These are phyloP conservation scores for Columba livia DNA, from an alignment of 2,113 vertebrate genomes.

Conservation along the genomic window DNA sequence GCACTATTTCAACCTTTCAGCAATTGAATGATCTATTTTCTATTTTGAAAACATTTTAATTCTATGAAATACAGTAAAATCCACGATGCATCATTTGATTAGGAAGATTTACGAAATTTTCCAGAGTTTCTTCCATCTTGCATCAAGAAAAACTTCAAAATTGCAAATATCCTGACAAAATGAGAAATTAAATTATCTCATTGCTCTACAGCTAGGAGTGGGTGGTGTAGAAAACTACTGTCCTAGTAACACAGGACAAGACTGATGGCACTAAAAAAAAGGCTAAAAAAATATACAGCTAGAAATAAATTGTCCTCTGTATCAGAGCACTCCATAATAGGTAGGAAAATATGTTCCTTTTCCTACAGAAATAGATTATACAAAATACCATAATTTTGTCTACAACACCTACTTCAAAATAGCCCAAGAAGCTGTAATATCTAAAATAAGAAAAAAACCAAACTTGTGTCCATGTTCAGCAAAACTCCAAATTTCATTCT, in stretches of 20 bases:
- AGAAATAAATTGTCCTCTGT: constrained; percentile 55
- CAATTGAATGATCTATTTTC: background rate
- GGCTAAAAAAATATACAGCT: background rate
- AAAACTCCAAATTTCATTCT: background rate
- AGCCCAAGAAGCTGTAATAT: background rate
- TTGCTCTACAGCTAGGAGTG: constrained; percentile 30
- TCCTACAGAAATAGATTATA: constrained; percentile 28
- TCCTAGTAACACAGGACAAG: constrained; percentile 54
- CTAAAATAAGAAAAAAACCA: constrained; percentile 7
- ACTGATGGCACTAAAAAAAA: constrained; percentile 47
- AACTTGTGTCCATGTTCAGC: background rate
- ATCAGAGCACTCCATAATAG: constrained; percentile 28
- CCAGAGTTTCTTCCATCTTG: background rate
- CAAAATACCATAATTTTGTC: constrained; percentile 23
- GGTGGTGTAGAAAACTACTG: constrained; percentile 20
- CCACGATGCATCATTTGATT: background rate
- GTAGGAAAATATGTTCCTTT: constrained; percentile 45
- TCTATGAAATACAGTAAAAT: background rate
- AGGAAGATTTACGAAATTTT: background rate
- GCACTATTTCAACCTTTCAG: background rate
- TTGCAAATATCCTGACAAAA: background rate
- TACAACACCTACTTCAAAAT: constrained; percentile 32
- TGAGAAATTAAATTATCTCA: constrained; percentile 5
- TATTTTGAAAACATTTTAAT: background rate
- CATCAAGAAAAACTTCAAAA: background rate